phyloP scores from a whole-genome alignment of 2,113 vertebrate species.

The Myxocyprinus asiaticus region DNA sequence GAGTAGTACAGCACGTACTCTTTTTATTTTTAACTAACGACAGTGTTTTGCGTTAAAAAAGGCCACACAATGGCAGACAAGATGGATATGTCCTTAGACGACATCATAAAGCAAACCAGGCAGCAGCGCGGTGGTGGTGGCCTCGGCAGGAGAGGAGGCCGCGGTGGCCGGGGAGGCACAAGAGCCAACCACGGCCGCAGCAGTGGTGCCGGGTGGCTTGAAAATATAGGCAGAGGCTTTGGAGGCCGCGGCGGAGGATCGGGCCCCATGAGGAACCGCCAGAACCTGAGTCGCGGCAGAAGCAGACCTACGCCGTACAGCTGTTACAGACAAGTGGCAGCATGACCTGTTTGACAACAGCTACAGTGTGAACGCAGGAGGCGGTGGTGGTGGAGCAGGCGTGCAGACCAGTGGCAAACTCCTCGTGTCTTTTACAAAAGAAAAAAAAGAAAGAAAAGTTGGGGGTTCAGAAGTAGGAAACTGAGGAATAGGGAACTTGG shows the following conservation, averaged over 20 bases:
- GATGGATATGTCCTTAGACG: constrained; percentile 98
- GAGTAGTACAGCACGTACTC: not conserved
- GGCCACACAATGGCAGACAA: constrained; percentile 86
- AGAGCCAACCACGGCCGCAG: constrained; percentile 78
- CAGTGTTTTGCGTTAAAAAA: constrained; percentile 60
- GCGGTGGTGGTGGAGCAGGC: constrained; percentile 75
- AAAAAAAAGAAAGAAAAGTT: too few relatives aligned
- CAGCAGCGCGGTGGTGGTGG: constrained; percentile 79
- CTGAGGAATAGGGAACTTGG: too few relatives aligned
- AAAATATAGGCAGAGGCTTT: constrained; percentile 77
- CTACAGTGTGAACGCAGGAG: constrained; percentile 78
- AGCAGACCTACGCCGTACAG: constrained; percentile 91
- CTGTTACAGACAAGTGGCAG: constrained; percentile 97
- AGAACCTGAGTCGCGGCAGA: constrained; percentile 81
- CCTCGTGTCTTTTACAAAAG: constrained; percentile 91
- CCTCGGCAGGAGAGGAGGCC: constrained; percentile 77
- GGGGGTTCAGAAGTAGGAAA: too few relatives aligned
- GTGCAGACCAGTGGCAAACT: constrained; percentile 95
- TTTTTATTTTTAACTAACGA: constrained; percentile 28
- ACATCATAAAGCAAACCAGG: constrained; percentile 96
- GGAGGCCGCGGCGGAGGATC: too few relatives aligned
- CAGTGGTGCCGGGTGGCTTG: constrained; percentile 77
- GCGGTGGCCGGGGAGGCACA: constrained; percentile 79
- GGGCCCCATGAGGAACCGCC: constrained; percentile 81
- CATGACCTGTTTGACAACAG: constrained; percentile 95